Percentiles rank a stretch among this genome's conserved stretches.
These are phyloP conservation scores for Nysson spinosus DNA, from an alignment of 2,888 invertebrate species.

Conservation along the genomic window DNA sequence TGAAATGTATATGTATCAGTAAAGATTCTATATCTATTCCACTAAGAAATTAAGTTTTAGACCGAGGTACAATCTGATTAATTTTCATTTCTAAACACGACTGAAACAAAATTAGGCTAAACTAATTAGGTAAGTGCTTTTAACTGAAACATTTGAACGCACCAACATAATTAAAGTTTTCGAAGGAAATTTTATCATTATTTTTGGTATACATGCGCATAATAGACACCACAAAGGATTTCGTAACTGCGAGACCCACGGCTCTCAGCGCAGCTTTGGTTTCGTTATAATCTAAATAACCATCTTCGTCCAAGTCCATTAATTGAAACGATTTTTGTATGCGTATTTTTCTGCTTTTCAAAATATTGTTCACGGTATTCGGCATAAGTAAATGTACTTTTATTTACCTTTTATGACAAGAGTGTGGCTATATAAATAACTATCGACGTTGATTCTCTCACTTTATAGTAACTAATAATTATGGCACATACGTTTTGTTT, in stretches of 20 bases:
- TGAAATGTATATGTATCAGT: too few relatives aligned
- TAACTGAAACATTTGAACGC: constrained; percentile 31
- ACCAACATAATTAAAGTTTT: constrained; percentile 65
- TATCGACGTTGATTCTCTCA: neutral
- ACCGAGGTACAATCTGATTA: too few relatives aligned
- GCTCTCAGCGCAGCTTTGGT: constrained; percentile 62
- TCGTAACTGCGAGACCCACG: constrained; percentile 61
- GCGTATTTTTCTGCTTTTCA: constrained; percentile 50
- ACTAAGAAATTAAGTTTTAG: too few relatives aligned
- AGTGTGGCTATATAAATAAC: neutral
- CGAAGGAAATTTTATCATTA: constrained; percentile 37
- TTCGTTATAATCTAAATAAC: constrained; percentile 65
- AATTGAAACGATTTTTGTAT: constrained; percentile 58
- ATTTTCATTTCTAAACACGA: neutral
- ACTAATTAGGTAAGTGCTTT: neutral
- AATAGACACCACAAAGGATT: constrained; percentile 57
- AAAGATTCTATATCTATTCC: too few relatives aligned
- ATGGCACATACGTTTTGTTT: too few relatives aligned
- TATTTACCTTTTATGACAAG: neutral
- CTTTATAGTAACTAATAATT: too few relatives aligned
- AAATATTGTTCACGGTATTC: neutral
- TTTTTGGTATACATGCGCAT: constrained; percentile 48
- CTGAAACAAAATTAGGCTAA: neutral
- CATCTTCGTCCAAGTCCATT: constrained; percentile 62
- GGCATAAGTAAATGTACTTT: constrained; percentile 16